Percentiles rank a stretch among this genome's conserved stretches.
Evolutionary conservation across 2,113 vertebrate genomes (phyloP).

Genomic region (Laticauda colubrina): DNA sequence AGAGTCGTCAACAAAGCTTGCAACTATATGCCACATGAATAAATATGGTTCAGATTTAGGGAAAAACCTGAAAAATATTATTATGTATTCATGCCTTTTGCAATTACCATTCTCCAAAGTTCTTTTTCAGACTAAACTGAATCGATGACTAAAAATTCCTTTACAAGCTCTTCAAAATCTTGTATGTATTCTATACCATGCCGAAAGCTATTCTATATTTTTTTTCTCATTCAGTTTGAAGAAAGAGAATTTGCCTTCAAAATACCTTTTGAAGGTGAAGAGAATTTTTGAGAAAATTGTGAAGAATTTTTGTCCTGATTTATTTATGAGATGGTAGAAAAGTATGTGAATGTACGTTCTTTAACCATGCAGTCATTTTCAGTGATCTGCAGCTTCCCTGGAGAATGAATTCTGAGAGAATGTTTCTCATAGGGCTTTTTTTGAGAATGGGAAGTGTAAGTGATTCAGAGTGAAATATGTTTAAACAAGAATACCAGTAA

Average conservation of each 20-base stretch:
- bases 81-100: neutral
- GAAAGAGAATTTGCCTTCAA: neutral
- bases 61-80: conserved; percentile 5
- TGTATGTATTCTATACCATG: neutral
- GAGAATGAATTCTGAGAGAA: neutral
- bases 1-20: conserved; percentile 22
- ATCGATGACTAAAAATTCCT: neutral
- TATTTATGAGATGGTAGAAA: neutral
- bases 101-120: neutral
- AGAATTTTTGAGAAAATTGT: neutral
- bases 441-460: neutral
- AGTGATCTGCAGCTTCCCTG: neutral
- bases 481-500: neutral
- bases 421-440: neutral
- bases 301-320: neutral
- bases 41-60: neutral
- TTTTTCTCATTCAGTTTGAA: neutral
- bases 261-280: neutral
- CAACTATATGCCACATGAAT: neutral
- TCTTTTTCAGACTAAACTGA: neutral
- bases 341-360: neutral
- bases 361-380: neutral
- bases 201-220: neutral
- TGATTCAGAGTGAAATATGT: neutral
- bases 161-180: neutral